Percentiles rank a stretch among this genome's conserved stretches.
phyloP scores from a whole-genome alignment of 2,888 invertebrate genomes.

The Tanaodytes sp. region DNA sequence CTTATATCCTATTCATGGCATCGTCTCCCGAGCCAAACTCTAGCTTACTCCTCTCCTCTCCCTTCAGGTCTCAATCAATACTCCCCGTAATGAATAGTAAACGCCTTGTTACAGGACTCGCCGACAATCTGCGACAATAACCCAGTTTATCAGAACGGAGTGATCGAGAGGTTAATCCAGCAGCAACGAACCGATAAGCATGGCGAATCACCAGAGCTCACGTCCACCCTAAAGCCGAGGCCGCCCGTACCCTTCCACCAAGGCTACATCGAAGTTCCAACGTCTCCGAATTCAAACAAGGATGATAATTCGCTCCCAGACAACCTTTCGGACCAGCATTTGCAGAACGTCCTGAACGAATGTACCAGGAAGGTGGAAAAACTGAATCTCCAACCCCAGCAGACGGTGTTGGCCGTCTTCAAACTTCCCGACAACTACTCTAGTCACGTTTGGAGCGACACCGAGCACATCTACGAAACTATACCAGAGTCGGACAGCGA shows the following conservation, averaged over 20 bases:
- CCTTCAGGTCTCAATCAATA: constrained; percentile 35
- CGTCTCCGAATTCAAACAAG: constrained; percentile 60
- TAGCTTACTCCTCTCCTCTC: constrained; percentile 16
- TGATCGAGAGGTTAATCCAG: constrained; percentile 74
- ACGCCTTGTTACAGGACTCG: constrained; percentile 61
- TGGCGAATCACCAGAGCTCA: constrained; percentile 64
- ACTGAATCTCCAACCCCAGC: constrained; percentile 58
- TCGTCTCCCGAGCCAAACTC: constrained; percentile 13
- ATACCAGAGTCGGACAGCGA: constrained; percentile 79
- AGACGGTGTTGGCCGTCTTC: constrained; percentile 61
- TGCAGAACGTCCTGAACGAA: constrained; percentile 65
- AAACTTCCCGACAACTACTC: constrained; percentile 67
- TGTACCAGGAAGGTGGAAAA: constrained; percentile 64
- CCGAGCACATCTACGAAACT: constrained; percentile 80
- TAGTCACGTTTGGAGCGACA: constrained; percentile 72
- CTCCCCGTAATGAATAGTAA: constrained; percentile 41
- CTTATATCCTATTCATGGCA: background rate
- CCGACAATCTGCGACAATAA: constrained; percentile 65
- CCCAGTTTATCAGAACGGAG: constrained; percentile 74
- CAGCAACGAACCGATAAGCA: constrained; percentile 59
- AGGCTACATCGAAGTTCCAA: constrained; percentile 37
- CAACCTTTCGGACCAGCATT: constrained; percentile 59
- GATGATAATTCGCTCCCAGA: constrained; percentile 42
- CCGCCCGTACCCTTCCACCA: constrained; percentile 71
- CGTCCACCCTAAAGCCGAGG: constrained; percentile 57